Base-by-base conservation (phyloP, 2,113 vertebrate species). In the Ardeotis arabs region DNA sequence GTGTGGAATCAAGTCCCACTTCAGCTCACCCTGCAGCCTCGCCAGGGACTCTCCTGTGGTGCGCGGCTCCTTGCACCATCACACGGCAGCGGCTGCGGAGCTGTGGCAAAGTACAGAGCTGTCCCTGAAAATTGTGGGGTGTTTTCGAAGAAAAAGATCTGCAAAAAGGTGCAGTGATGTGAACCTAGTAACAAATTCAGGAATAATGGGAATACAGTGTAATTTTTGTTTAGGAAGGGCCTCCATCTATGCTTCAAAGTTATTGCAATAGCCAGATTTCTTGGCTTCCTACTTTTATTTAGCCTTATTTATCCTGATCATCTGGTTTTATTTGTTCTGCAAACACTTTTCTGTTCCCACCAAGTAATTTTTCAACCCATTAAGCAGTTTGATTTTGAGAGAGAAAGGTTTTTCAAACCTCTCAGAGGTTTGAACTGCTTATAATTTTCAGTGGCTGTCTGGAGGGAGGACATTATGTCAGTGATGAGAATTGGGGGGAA, bases 61-160 rank as follows among this genome's bases (percentile, higher is more conserved):
- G 12, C 1, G 4, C 45, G 87, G 27, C 78, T 41, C 28, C 69
- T 55, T 24, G 2, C 19, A 28, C 21, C 29, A 17, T 44, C 29
- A 6, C 13, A 3, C 17, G 41, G 53, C 35, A 73, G 53, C 31
- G 7, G 44, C 49, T 31, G 21, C 23, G 14, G 10, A 41, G 66
- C 53, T 67, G 31, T 52, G 44, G 20, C 4, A 1, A 10, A n/a
- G 29, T 4, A 14, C 11, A 41, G 27, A 55, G 5, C 33, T 47
- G 4, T 7, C 28, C 55, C 45, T 59, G 35, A 39, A 76, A 72
- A 49, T 1, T 1, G 0, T 5, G n/a, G 29, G 22, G 4, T 23
- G 21, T 33, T 87, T 39, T 47, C 31, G 29, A 82, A 80, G 45
- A 35, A 70, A 56, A 47, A 35, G 13, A 5, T 10, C 33, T 39